Percentiles rank a stretch among this genome's conserved stretches.
Conservation (phyloP, 2,888 invertebrate genomes). For the Syrphus vitripennis region DNA sequence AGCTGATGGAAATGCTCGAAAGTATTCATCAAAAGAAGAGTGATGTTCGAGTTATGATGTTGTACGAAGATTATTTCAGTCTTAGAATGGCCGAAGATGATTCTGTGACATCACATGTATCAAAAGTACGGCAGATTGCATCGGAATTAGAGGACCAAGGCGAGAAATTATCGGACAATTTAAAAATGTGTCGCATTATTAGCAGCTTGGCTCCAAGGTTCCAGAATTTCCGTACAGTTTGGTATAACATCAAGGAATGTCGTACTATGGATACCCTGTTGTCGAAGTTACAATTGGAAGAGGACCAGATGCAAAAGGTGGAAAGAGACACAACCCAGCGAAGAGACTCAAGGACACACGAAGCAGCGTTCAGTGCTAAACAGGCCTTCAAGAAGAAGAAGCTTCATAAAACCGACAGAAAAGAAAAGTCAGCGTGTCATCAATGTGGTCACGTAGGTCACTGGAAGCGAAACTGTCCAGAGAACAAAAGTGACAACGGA, state of each 20-base stretch:
- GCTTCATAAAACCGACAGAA: not conserved
- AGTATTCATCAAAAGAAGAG: not conserved
- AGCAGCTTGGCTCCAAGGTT: slow-evolving; percentile 58
- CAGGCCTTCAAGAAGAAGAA: not conserved
- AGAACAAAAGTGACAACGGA: not conserved
- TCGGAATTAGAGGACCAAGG: slow-evolving; percentile 39
- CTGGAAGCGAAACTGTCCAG: not conserved
- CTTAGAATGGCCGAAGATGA: too few relatives aligned
- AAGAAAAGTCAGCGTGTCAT: slow-evolving; percentile 12
- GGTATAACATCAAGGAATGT: slow-evolving; percentile 16
- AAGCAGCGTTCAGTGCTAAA: too few relatives aligned
- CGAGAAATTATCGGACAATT: slow-evolving; percentile 65
- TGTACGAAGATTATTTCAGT: too few relatives aligned
- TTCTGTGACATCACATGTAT: too few relatives aligned
- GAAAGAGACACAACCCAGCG: not conserved
- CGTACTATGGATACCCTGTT: slow-evolving; percentile 59
- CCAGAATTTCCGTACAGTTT: slow-evolving; percentile 67
- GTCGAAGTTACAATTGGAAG: slow-evolving; percentile 29
- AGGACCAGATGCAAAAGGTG: slow-evolving; percentile 21
- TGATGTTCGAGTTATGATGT: not conserved
- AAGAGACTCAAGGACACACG: too few relatives aligned
- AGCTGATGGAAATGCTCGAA: not conserved
- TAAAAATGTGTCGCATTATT: slow-evolving; percentile 66
- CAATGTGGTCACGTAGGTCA: slow-evolving; percentile 16
- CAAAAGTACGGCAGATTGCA: too few relatives aligned